Evolutionary conservation across 92 coral and sea anemone genomes (phyloP).

Genomic region (Siderastrea siderea): DNA sequence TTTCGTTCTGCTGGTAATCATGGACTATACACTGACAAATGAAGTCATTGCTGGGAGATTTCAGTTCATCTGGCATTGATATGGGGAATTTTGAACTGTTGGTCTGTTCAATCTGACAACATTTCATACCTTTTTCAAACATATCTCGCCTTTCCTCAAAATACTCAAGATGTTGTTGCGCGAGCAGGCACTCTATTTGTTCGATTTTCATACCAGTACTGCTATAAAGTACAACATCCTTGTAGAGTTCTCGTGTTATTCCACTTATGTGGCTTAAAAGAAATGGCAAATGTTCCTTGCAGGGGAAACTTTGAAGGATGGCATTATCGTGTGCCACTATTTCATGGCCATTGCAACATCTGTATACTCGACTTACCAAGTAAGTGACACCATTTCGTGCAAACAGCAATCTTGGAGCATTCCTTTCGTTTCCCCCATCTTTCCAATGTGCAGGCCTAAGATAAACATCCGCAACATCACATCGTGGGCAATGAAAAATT

Average conservation of each 20-base stretch:
- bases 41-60: slow-evolving; percentile 57
- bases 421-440: slow-evolving; percentile 59
- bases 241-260: slow-evolving; percentile 62
- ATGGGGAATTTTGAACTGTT: slow-evolving; percentile 36
- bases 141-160: slow-evolving; percentile 64
- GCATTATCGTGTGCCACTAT: slow-evolving; percentile 53
- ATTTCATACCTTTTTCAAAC: slow-evolving; percentile 31
- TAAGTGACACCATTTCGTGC: slow-evolving; percentile 34
- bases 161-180: slow-evolving; percentile 59
- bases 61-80: slow-evolving; percentile 60
- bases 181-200: slow-evolving; percentile 56
- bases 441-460: slow-evolving; percentile 71
- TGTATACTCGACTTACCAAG: slow-evolving; percentile 60
- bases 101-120: slow-evolving; percentile 20
- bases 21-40: slow-evolving; percentile 28
- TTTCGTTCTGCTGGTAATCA: slow-evolving; percentile 30
- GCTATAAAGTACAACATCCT: slow-evolving; percentile 22
- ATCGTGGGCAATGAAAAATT: slow-evolving; percentile 42
- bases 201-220: slow-evolving; percentile 42
- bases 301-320: slow-evolving; percentile 39
- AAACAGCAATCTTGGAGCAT: slow-evolving; percentile 40
- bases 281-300: slow-evolving; percentile 51
- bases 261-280: slow-evolving; percentile 59
- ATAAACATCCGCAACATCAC: slow-evolving; percentile 29
- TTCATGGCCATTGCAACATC: slow-evolving; percentile 58